Conservation (phyloP, 2,797 vertebrate species). For the Fratercula arctica region DNA sequence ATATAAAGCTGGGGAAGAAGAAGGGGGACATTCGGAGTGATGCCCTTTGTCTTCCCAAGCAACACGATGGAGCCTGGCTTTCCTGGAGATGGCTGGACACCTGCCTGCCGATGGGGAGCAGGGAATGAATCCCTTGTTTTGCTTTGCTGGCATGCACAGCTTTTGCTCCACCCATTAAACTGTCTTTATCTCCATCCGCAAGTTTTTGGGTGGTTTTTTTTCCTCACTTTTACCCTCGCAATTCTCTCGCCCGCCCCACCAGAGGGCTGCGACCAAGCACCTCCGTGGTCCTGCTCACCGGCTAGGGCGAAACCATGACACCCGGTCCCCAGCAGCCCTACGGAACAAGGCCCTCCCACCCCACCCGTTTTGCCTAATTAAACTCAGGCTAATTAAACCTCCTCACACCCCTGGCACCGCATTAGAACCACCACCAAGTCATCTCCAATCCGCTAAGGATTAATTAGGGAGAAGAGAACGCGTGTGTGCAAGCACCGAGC, state of each 20-base stretch:
- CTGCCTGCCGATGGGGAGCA: neutral
- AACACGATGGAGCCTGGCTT: neutral
- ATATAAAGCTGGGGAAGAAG: neutral
- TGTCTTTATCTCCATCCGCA: neutral
- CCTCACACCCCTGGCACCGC: neutral
- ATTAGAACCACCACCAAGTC: neutral
- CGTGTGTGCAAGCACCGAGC: accelerated
- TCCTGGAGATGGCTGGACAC: neutral
- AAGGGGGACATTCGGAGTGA: neutral
- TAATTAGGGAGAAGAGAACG: neutral
- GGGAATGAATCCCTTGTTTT: neutral
- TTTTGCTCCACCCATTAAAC: neutral
- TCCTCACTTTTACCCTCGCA: neutral
- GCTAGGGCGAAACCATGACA: neutral
- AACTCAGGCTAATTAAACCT: neutral
- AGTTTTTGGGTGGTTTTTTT: too few species aligned
- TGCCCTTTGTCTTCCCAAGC: neutral
- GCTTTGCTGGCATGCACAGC: neutral
- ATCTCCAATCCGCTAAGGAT: neutral
- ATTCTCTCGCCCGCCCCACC: neutral
- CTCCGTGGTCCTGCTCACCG: too few species aligned
- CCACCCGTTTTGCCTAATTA: neutral
- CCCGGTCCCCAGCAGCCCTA: neutral
- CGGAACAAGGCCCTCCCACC: neutral
- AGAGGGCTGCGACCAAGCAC: neutral